Evolutionary conservation across 2,113 vertebrate genomes (phyloP), one percentile per base, ranked within the genome.

Genomic region (Sinosuthora webbiana): DNA sequence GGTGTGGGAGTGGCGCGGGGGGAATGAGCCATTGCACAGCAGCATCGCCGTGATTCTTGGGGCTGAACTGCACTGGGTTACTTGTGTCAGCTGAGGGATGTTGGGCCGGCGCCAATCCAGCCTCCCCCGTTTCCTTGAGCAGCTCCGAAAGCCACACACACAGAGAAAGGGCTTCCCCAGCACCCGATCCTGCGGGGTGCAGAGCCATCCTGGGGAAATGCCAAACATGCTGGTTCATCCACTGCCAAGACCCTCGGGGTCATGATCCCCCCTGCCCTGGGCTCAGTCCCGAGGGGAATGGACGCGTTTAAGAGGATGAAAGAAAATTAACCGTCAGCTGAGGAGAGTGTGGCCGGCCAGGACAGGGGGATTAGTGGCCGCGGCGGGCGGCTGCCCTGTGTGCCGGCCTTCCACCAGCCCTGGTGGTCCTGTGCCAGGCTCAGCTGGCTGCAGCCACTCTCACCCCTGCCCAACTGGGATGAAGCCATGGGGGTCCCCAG

Each of bases 251-350:
- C 55, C 44, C 75, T 9, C 7, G 13, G 1, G 3, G 63, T 57
- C 6, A 3, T 1, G 37, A 69, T 13, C 62, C 50, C 6, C 49
- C 10, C 39, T 27, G 9, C 33, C 15, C 45, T 0, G 1, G 56
- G 31, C 80, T 83, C 67, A 59, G 45, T 73, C 76, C 83, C 15
- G 28, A 83, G 68, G 89, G 83, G 71, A 94, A 90, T 0, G 49
- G 92, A 86, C 31, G 0, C 31, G 2, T 95, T 96, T 96, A 96
- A 96, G 91, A 95, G 94, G 94, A 95, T 95, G 93, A 94, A 95
- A 76, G 96, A 92, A 95, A 95, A 93, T 92, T 79, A 93, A 71
- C 89, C 0, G 3, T 92, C 94, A 93, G 96, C 93, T 93, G 93
- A 95, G 93, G 93, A 94, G 89, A 95, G 94, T 45, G 53, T 86